Evolutionary conservation across 1,140 invertebrate species (phyloP).

Genomic region (Lepidurus arcticus): DNA sequence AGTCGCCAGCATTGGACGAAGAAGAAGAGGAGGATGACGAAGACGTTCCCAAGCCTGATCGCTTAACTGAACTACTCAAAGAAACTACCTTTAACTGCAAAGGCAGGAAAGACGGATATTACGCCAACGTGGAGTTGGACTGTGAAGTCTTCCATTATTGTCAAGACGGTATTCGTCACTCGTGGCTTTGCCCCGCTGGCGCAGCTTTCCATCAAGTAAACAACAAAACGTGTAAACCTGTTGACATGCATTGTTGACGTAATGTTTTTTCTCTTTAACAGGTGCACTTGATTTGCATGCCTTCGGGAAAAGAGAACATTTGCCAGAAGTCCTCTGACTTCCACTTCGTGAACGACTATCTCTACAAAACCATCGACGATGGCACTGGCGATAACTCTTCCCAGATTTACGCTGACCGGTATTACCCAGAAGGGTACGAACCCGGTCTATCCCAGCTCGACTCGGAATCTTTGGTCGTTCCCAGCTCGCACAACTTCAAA

Average conservation of each 20-base stretch:
- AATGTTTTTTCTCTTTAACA: slow-evolving; percentile 42
- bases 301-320: slow-evolving; percentile 77
- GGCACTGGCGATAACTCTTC: slow-evolving; percentile 73
- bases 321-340: slow-evolving; percentile 83
- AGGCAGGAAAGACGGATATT: slow-evolving; percentile 77
- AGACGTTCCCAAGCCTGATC: slow-evolving; percentile 78
- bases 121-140: slow-evolving; percentile 78
- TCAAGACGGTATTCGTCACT: slow-evolving; percentile 80
- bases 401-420: slow-evolving; percentile 73
- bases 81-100: slow-evolving; percentile 77
- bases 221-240: too few species aligned
- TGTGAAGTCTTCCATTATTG: slow-evolving; percentile 94
- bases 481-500: slow-evolving; percentile 1
- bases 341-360: slow-evolving; percentile 86
- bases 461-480: slow-evolving; percentile 21
- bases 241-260: not conserved
- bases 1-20: slow-evolving; percentile 26
- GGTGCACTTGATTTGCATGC: slow-evolving; percentile 89
- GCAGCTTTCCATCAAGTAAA: slow-evolving; percentile 83
- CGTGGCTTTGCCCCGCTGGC: slow-evolving; percentile 87
- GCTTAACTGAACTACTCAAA: slow-evolving; percentile 66
- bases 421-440: slow-evolving; percentile 44
- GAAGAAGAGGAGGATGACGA: slow-evolving; percentile 57
- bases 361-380: slow-evolving; percentile 80
- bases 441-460: slow-evolving; percentile 31